Evolutionary conservation across 2,888 invertebrate species (phyloP).

Genomic region (Drosophila borealis): DNA sequence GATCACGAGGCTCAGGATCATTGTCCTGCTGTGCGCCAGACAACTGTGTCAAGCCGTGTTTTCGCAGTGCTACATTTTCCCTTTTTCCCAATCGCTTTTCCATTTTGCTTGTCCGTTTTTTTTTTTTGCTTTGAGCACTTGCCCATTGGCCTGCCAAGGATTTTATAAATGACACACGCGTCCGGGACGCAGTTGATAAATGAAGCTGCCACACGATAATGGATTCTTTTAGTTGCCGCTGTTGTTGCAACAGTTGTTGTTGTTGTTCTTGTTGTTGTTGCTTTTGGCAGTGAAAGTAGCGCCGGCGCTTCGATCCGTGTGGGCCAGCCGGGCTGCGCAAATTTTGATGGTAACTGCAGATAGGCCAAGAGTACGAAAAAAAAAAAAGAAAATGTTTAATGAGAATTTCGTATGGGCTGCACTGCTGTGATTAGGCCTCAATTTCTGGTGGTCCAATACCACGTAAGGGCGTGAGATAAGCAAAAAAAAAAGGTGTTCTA

Average conservation of each 20-base stretch:
- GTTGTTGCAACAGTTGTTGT: slow-evolving; percentile 12
- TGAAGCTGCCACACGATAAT: slow-evolving; percentile 72
- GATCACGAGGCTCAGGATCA: slow-evolving; percentile 47
- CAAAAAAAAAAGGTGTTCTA: slow-evolving; percentile 7
- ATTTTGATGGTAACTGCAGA: slow-evolving; percentile 48
- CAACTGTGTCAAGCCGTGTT: slow-evolving; percentile 61
- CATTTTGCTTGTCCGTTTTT: neutral
- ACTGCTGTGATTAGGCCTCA: slow-evolving; percentile 11
- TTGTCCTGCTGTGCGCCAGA: slow-evolving; percentile 63
- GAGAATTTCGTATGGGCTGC: slow-evolving; percentile 30
- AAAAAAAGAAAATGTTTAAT: slow-evolving; percentile 26
- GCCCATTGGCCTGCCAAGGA: slow-evolving; percentile 36
- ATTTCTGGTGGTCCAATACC: slow-evolving; percentile 66
- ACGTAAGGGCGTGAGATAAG: slow-evolving; percentile 63
- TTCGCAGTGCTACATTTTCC: slow-evolving; percentile 44
- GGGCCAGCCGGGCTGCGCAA: slow-evolving; percentile 53
- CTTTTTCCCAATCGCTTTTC: slow-evolving; percentile 4
- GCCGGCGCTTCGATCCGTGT: slow-evolving; percentile 62
- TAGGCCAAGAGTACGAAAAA: slow-evolving; percentile 47
- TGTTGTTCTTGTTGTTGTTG: slow-evolving; percentile 5
- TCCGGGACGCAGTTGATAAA: slow-evolving; percentile 61
- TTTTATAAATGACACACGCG: slow-evolving; percentile 72
- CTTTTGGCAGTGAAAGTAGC: slow-evolving; percentile 70
- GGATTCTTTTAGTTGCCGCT: slow-evolving; percentile 36
- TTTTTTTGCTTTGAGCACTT: slow-evolving; percentile 44